Evolutionary conservation across 2,113 vertebrate species (phyloP), one percentile per base, ranked within the genome.

Genomic region (Ahaetulla prasina): DNA sequence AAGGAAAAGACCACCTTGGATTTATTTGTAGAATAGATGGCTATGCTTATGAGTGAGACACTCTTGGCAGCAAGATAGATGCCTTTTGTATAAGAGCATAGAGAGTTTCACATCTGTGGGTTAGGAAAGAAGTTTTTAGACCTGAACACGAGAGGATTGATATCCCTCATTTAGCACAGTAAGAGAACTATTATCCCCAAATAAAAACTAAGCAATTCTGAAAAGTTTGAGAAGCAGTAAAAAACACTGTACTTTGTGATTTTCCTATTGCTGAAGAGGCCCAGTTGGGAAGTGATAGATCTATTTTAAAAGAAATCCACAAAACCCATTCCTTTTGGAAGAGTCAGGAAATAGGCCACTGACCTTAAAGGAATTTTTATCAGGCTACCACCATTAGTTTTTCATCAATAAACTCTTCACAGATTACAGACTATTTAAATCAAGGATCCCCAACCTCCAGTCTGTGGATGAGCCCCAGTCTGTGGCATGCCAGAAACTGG

Each of bases 271-370:
- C 57, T 90, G 89, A 87, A 54, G 85, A 87, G 84, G 84, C 89
- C 88, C 57, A 54, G 60, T 27, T 74, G 50, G 92, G 84, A 90
- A 35, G 92, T 60, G 87, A 90, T 90, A 80, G 35, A 90, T 27
- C 85, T 80, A n/a, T 20, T 45, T 90, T 90, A 35, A 92, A 92
- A 89, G 52, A 92, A 89, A 92, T 57, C 27, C 63, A 89, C 87
- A 92, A 92, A 35, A 50, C 54, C 10, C 30, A 7, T 52, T 57
- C 87, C 54, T 92, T 80, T 85, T 87, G 84, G 25, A 74, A 55
- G 57, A 60, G 43, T 57, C 74, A 47, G 35, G 88, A 23, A 53
- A 35, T 22, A 45, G 91, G 16, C 87, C 87, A 87, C 89, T 84
- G 30, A 89, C 63, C 84, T 92, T 63, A 89, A 92, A 92, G 87